Percentiles rank a stretch among this genome's conserved stretches.
These are phyloP conservation scores for Damaliscus lunatus DNA, from an alignment of 2,113 vertebrate species.

Conservation along the genomic window DNA sequence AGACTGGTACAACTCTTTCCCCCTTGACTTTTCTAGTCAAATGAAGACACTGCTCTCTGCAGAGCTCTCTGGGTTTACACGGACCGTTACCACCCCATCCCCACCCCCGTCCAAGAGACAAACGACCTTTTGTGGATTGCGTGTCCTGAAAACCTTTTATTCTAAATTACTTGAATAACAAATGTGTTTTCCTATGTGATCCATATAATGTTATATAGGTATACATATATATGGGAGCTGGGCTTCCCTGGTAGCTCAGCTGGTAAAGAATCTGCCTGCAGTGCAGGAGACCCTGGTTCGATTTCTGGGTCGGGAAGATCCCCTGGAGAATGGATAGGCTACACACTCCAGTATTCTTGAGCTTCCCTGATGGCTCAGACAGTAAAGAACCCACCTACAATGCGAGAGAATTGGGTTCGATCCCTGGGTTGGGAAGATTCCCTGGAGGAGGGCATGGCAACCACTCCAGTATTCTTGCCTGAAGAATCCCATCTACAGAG, in stretches of 20 bases:
- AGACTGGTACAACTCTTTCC: slow-evolving; percentile 71
- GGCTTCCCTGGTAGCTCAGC: background rate
- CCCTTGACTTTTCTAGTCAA: slow-evolving; percentile 72
- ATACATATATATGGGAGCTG: background rate
- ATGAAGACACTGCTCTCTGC: slow-evolving; percentile 50
- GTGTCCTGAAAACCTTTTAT: background rate
- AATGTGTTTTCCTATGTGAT: background rate
- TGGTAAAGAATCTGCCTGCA: background rate
- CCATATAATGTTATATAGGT: background rate
- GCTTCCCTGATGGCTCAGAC: background rate
- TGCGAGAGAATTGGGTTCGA: accelerated
- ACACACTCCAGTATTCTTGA: background rate
- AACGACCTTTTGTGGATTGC: background rate
- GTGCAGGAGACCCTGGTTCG: background rate
- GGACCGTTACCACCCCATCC: accelerated
- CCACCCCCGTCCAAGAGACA: background rate
- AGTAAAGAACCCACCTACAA: background rate
- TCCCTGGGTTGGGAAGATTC: background rate
- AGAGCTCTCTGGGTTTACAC: background rate
- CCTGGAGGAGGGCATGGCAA: background rate
- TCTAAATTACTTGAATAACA: background rate
- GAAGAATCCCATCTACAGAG: background rate
- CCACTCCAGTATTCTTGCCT: background rate
- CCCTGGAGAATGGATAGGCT: background rate
- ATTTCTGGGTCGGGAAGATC: background rate